A percentile compares a stretch with the other conserved stretches of the same genome.
Conservation (phyloP, 2,888 invertebrate species). For the Bembecia ichneumoniformis region DNA sequence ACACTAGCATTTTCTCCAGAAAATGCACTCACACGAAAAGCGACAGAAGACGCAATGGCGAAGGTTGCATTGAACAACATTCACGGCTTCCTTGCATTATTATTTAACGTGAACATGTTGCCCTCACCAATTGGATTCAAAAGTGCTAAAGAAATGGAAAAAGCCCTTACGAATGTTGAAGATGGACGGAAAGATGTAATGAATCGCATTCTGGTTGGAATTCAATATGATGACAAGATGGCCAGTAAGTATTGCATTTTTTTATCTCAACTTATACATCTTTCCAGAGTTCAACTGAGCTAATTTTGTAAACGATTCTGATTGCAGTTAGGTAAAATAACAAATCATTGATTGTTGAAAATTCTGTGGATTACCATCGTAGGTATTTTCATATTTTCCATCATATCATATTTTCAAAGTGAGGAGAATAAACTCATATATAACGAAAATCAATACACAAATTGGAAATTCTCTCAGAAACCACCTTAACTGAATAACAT, state of each 20-base stretch:
- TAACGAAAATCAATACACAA: too few relatives aligned
- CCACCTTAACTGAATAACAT: too few relatives aligned
- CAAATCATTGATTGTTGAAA: too few relatives aligned
- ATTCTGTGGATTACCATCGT: too few relatives aligned
- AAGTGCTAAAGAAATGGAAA: constrained; percentile 45
- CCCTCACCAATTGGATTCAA: constrained; percentile 56
- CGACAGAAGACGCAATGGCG: constrained; percentile 48
- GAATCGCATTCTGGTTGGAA: constrained; percentile 56
- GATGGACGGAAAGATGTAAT: constrained; percentile 45
- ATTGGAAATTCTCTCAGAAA: too few relatives aligned
- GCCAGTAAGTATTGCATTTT: constrained; percentile 38
- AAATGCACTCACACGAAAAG: constrained; percentile 46
- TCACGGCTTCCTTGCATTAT: constrained; percentile 39
- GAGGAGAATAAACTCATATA: too few relatives aligned
- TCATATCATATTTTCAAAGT: too few relatives aligned
- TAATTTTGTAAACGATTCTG: too few relatives aligned
- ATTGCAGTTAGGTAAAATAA: too few relatives aligned
- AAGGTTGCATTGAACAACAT: constrained; percentile 55
- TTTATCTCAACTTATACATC: too few relatives aligned
- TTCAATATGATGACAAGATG: constrained; percentile 59
- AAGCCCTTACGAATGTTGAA: constrained; percentile 28
- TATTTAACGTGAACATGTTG: constrained; percentile 46
- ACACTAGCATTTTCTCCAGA: constrained; percentile 63
- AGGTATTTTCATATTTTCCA: too few relatives aligned
- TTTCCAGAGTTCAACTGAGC: too few relatives aligned